Conservation (phyloP, 1,140 invertebrate genomes). For the Rhyzopertha dominica region DNA sequence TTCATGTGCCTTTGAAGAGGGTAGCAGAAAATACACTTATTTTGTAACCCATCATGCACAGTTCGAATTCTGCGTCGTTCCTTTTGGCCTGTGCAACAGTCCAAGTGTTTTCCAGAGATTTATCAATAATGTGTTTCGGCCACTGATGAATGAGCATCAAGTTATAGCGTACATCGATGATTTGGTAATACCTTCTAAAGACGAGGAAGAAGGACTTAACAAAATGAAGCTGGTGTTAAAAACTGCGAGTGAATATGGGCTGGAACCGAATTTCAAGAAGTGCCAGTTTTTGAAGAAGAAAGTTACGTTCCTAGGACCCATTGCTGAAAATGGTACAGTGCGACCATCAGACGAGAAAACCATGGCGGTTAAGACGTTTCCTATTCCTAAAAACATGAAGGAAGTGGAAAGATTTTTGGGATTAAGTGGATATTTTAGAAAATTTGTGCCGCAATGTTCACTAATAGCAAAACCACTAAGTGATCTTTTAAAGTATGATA, state of each 20-base stretch:
- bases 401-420: slow-evolving; percentile 34
- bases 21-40: slow-evolving; percentile 28
- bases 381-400: slow-evolving; percentile 34
- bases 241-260: slow-evolving; percentile 34
- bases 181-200: no score
- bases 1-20: slow-evolving; percentile 32
- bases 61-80: slow-evolving; percentile 29
- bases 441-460: slow-evolving; percentile 34
- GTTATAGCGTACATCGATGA: no score
- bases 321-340: slow-evolving; percentile 17
- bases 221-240: no score
- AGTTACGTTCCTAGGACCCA: slow-evolving; percentile 19
- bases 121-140: slow-evolving; percentile 16
- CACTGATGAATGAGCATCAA: no score
- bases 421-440: slow-evolving; percentile 39
- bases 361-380: slow-evolving; percentile 35
- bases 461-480: slow-evolving; percentile 32
- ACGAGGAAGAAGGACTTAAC: no score
- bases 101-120: slow-evolving; percentile 21
- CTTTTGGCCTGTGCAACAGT: slow-evolving; percentile 31
- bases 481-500: slow-evolving; percentile 20
- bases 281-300: slow-evolving; percentile 20
- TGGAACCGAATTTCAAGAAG: slow-evolving; percentile 42
- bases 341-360: slow-evolving; percentile 36
- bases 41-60: slow-evolving; percentile 31